phyloP scores from a whole-genome alignment of 2,888 invertebrate species.

The Galerucella nymphaeae region DNA sequence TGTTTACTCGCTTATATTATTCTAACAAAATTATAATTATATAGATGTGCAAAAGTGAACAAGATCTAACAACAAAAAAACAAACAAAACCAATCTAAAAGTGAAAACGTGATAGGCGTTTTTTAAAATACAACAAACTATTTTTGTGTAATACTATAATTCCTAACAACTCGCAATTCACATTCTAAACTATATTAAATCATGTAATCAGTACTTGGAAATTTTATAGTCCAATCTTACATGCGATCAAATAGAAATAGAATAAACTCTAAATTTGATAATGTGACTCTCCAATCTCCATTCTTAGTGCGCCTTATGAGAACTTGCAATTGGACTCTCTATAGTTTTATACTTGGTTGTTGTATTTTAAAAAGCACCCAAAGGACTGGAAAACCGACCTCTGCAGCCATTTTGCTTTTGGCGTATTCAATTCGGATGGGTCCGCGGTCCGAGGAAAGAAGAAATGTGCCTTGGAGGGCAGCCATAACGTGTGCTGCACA shows the following conservation, averaged over 20 bases:
- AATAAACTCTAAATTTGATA: too few species aligned
- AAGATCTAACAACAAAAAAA: constrained; percentile 22
- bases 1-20: constrained; percentile 10
- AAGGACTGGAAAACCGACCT: constrained; percentile 38
- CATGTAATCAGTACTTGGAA: too few species aligned
- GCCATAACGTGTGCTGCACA: constrained; percentile 94
- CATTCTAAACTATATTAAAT: too few species aligned
- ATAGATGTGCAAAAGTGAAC: constrained; percentile 25
- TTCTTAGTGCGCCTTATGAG: too few species aligned
- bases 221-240: too few species aligned
- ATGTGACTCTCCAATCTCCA: too few species aligned
- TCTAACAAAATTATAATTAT: constrained; percentile 11
- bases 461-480: constrained; percentile 94
- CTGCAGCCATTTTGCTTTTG: constrained; percentile 97
- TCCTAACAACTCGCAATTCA: too few species aligned
- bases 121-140: constrained; percentile 26
- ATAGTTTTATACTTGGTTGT: not conserved
- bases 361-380: constrained; percentile 25
- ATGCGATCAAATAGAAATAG: too few species aligned
- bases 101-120: constrained; percentile 13
- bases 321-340: too few species aligned
- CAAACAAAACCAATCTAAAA: constrained; percentile 30
- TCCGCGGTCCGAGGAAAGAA: constrained; percentile 95
- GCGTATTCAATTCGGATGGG: constrained; percentile 99
- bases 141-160: not conserved